These are phyloP conservation scores for Battus philenor DNA, from an alignment of 1,140 invertebrate species.

Conservation along the genomic window DNA sequence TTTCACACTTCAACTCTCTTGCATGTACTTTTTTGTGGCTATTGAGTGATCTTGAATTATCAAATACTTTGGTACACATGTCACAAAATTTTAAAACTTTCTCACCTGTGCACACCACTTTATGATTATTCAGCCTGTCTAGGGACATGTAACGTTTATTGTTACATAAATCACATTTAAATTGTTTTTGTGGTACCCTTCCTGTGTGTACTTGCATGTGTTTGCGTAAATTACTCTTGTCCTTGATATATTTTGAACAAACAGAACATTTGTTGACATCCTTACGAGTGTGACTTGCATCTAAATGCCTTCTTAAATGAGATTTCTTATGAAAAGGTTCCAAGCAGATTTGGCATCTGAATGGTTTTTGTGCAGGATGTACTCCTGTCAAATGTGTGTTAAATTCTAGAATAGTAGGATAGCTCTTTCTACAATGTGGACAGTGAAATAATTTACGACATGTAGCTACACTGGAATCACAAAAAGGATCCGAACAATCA, in stretches of 20 bases:
- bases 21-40: conserved; percentile 76
- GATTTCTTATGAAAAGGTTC: conserved; percentile 73
- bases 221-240: conserved; percentile 74
- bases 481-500: conserved; percentile 74
- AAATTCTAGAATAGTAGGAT: conserved; percentile 72
- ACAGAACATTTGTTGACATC: conserved; percentile 76
- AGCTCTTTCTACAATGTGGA: conserved; percentile 73
- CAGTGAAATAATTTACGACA: conserved; percentile 74
- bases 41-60: conserved; percentile 74
- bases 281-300: conserved; percentile 69
- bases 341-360: conserved; percentile 73
- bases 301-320: conserved; percentile 68
- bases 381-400: conserved; percentile 73
- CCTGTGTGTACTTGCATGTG: conserved; percentile 76
- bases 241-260: conserved; percentile 75
- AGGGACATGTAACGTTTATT: conserved; percentile 75
- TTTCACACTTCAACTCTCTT: conserved; percentile 72
- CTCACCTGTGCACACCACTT: conserved; percentile 72
- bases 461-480: conserved; percentile 62
- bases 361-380: conserved; percentile 72
- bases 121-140: conserved; percentile 72
- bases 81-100: conserved; percentile 73
- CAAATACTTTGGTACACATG: conserved; percentile 76
- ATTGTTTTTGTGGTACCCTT: conserved; percentile 73
- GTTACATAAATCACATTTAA: conserved; percentile 74